Conservation (phyloP, 2,888 invertebrate genomes). For the Loripinus fragilis region DNA sequence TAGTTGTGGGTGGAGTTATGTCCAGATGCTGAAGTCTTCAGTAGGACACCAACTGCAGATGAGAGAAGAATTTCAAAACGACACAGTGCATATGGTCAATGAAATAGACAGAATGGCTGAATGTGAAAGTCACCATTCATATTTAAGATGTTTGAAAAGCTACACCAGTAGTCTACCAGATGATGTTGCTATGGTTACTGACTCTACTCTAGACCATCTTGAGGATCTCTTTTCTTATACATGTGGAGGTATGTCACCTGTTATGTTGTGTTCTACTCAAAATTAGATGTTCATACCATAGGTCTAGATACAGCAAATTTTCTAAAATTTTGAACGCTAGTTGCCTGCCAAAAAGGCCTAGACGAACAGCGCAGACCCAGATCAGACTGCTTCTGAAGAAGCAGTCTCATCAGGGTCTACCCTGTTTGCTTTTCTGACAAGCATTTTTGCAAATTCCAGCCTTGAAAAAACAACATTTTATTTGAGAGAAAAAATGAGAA, state of each 20-base stretch:
- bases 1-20: not conserved
- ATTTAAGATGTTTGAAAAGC: constrained; percentile 15
- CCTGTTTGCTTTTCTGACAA: too few relatives aligned
- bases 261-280: too few relatives aligned
- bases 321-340: too few relatives aligned
- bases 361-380: too few relatives aligned
- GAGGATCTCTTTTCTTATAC: constrained; percentile 29
- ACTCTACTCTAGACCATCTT: constrained; percentile 14
- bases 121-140: not conserved
- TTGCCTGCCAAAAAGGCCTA: too few relatives aligned
- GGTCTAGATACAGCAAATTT: too few relatives aligned
- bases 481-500: too few relatives aligned
- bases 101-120: not conserved
- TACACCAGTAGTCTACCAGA: constrained; percentile 24
- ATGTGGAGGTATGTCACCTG: constrained; percentile 4
- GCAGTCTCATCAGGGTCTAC: too few relatives aligned
- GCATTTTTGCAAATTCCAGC: too few relatives aligned
- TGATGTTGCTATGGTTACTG: constrained; percentile 43
- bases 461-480: too few relatives aligned
- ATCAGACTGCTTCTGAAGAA: too few relatives aligned
- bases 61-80: not conserved
- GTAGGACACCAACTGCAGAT: not conserved
- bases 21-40: not conserved
- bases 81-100: not conserved
- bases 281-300: too few relatives aligned